A percentile compares a stretch with the other conserved stretches of the same genome.
Evolutionary conservation across 2,888 invertebrate species (phyloP).

Genomic region (Rotaria sp.): DNA sequence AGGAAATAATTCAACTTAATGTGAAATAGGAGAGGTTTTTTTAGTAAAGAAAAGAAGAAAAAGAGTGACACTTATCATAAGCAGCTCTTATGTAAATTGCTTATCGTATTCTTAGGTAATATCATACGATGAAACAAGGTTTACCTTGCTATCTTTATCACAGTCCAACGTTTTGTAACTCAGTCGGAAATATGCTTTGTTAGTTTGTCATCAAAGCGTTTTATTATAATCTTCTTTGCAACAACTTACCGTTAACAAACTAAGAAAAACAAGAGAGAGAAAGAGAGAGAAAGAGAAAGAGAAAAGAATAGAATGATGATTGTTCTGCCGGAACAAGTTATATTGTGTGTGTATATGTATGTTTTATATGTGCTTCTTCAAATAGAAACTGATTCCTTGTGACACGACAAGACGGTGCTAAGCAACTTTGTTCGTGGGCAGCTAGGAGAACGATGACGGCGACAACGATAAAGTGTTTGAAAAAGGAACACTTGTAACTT

Average conservation of each 20-base stretch:
- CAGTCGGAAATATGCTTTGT: not conserved
- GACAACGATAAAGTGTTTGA: conserved; percentile 18
- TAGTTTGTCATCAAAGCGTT: not conserved
- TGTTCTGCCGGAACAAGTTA: not conserved
- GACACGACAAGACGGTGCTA: not conserved
- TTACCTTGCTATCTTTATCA: conserved; percentile 7
- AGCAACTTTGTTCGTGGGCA: not conserved
- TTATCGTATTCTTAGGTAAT: conserved; percentile 9
- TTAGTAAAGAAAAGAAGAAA: not conserved
- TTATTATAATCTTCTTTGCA: not conserved
- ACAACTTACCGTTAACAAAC: not conserved
- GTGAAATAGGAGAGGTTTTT: not conserved
- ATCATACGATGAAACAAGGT: not conserved
- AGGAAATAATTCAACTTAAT: conserved; percentile 15
- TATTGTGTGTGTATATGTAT: conserved; percentile 4
- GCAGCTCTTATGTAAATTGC: conserved; percentile 19
- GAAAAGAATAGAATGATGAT: not conserved
- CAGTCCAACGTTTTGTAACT: not conserved
- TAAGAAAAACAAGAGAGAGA: not conserved
- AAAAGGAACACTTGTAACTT: conserved; percentile 9
- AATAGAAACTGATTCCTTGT: conserved; percentile 20
- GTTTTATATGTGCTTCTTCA: not conserved
- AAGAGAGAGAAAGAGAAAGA: not conserved
- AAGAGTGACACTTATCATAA: conserved; percentile 7
- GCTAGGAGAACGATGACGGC: not conserved